These are phyloP conservation scores for Craterocephalus amniculus DNA, from an alignment of 2,797 vertebrate species.

Conservation along the genomic window DNA sequence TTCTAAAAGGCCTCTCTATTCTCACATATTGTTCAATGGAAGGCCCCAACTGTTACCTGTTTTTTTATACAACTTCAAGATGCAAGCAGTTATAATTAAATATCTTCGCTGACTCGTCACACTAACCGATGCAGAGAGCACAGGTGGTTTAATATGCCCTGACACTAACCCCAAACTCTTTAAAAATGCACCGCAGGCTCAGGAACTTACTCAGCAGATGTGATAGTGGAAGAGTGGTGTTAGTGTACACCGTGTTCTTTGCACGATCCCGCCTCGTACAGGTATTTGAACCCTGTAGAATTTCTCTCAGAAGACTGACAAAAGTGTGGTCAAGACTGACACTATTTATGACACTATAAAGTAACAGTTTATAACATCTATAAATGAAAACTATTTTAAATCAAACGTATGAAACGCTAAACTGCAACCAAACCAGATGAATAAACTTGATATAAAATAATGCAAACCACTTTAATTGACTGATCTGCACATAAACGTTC, in stretches of 20 bases:
- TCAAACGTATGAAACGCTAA: not conserved
- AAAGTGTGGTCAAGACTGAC: not conserved
- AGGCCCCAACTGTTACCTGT: slow-evolving; percentile 16
- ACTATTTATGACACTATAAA: too few relatives aligned
- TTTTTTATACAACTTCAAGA: slow-evolving; percentile 22
- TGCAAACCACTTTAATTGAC: not conserved
- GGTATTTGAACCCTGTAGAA: not conserved
- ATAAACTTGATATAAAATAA: not conserved
- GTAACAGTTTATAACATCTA: not conserved
- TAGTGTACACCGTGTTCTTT: not conserved
- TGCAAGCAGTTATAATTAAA: slow-evolving; percentile 24
- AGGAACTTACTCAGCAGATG: slow-evolving; percentile 52
- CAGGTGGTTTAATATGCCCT: slow-evolving; percentile 44
- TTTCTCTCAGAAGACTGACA: not conserved
- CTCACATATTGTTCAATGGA: not conserved
- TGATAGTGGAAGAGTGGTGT: slow-evolving; percentile 29
- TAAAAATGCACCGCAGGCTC: slow-evolving; percentile 64
- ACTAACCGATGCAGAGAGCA: slow-evolving; percentile 35
- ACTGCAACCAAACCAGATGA: not conserved
- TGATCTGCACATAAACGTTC: not conserved
- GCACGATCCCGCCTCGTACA: not conserved
- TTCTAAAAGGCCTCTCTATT: slow-evolving; percentile 10
- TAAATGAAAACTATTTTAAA: not conserved
- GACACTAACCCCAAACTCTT: slow-evolving; percentile 46
- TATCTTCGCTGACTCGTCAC: slow-evolving; percentile 22